Base-by-base conservation (phyloP, 2,113 vertebrate species). In the Tylochromis polylepis region DNA sequence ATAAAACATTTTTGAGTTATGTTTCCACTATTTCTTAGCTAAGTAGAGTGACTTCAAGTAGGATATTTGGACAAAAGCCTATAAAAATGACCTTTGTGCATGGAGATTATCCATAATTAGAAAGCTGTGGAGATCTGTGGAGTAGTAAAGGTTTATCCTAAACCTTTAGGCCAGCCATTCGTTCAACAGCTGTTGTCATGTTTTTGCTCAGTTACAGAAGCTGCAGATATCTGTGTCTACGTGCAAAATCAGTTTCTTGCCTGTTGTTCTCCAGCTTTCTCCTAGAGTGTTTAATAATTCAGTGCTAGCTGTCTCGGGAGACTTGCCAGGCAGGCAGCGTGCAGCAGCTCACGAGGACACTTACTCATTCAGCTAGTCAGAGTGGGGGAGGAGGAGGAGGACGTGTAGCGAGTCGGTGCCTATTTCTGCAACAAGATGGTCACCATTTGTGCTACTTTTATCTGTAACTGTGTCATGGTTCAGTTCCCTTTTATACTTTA, bases 221-320 rank as follows among this genome's bases (percentile, higher is more conserved):
- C 67, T 51, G 55, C 80, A 72, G 38, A 87, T 67, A 67, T 90
- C 84, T 55, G 77, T 82, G 87, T 79, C 83, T 82, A 78, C 16
- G 77, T 67, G 79, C 77, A 85, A 93, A 93, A 91, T 90, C 90
- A 46, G 70, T 46, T 92, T 88, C 57, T 77, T 83, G 83, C 85
- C 91, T 81, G 89, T 89, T 94, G 91, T 94, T 93, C 87, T 72
- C 84, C 67, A 92, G 92, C 89, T 89, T 92, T 94, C 94, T 94
- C 81, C 77, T 79, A 87, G 82, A 94, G 92, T 94, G 90, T 94
- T 96, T 95, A 96, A 97, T 97, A 96, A 97, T 97, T 97, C 96
- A 97, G 94, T 57, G 89, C 70, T 85, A 78, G 86, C 60, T 65
- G 83, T 95, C 95, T 91, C 93, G 2, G 34, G 95, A 95, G 95